Conservation (phyloP, 2,888 invertebrate genomes). For the Ophioninae sp. region DNA sequence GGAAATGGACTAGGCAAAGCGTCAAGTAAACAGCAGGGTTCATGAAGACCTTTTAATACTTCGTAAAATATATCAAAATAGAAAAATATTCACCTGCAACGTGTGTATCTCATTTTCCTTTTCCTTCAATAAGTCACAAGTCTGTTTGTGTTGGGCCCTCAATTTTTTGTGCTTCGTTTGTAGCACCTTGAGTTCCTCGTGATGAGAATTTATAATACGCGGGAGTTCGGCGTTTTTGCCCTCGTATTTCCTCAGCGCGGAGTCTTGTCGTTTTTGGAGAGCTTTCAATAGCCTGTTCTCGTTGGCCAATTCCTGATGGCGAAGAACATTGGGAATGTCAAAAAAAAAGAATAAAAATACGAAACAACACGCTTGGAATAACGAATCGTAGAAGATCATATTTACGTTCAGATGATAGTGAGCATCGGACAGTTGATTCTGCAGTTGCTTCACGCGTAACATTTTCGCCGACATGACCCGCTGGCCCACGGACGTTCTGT, state of each 20-base stretch:
- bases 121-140: conserved; percentile 85
- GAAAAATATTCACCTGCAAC: conserved; percentile 80
- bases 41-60: neutral
- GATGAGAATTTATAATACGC: conserved; percentile 88
- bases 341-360: conserved; percentile 69
- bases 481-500: conserved; percentile 80
- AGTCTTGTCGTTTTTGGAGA: conserved; percentile 90
- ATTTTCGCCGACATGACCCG: conserved; percentile 90
- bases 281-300: conserved; percentile 90
- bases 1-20: neutral
- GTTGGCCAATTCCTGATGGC: conserved; percentile 84
- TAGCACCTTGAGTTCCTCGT: conserved; percentile 89
- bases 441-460: conserved; percentile 88
- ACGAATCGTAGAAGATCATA: neutral
- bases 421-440: conserved; percentile 90
- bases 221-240: conserved; percentile 90
- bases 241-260: conserved; percentile 90
- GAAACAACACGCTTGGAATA: neutral
- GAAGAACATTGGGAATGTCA: conserved; percentile 18
- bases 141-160: conserved; percentile 85
- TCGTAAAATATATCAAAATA: neutral
- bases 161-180: conserved; percentile 87
- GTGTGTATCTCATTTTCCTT: conserved; percentile 86
- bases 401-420: conserved; percentile 89
- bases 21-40: neutral